Percentiles rank a stretch among this genome's conserved stretches.
phyloP scores from a whole-genome alignment of 2,797 vertebrate genomes.

The Scomberomorus guttatus region DNA sequence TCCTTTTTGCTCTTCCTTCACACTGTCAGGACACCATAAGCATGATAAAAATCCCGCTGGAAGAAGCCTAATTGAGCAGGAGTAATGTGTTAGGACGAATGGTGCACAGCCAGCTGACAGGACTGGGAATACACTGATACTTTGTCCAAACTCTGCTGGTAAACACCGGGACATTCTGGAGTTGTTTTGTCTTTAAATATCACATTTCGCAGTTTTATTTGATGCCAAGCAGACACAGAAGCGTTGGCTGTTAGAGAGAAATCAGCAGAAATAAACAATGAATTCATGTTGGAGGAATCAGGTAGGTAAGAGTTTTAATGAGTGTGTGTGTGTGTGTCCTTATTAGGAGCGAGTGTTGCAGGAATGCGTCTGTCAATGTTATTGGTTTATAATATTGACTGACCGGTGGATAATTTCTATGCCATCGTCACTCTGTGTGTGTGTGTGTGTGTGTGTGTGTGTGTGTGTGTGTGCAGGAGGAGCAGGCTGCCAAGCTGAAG shows the following conservation, averaged over 20 bases:
- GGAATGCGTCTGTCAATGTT: neutral
- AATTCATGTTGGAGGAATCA: constrained; percentile 77
- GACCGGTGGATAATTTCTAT: constrained; percentile 12
- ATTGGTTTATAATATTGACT: neutral
- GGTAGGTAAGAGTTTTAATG: constrained; percentile 51
- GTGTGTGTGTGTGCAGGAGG: constrained; percentile 86
- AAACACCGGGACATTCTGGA: neutral
- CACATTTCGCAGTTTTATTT: constrained; percentile 7
- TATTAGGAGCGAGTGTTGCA: neutral
- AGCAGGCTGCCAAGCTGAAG: constrained; percentile 97
- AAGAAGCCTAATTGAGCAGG: neutral
- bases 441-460: constrained; percentile 20
- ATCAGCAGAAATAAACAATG: constrained; percentile 48
- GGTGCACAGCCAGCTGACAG: neutral
- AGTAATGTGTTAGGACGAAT: neutral
- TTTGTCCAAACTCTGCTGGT: neutral
- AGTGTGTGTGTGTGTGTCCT: neutral
- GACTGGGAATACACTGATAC: neutral
- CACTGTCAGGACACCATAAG: neutral
- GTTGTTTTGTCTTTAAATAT: neutral
- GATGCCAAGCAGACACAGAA: constrained; percentile 55
- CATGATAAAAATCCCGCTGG: neutral
- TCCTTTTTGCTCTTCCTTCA: neutral
- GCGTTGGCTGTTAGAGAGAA: constrained; percentile 15
- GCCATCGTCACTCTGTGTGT: constrained; percentile 13